A percentile compares a stretch with the other conserved stretches of the same genome.
Evolutionary conservation across 2,797 vertebrate species (phyloP).

Genomic region (Darevskia mixta): DNA sequence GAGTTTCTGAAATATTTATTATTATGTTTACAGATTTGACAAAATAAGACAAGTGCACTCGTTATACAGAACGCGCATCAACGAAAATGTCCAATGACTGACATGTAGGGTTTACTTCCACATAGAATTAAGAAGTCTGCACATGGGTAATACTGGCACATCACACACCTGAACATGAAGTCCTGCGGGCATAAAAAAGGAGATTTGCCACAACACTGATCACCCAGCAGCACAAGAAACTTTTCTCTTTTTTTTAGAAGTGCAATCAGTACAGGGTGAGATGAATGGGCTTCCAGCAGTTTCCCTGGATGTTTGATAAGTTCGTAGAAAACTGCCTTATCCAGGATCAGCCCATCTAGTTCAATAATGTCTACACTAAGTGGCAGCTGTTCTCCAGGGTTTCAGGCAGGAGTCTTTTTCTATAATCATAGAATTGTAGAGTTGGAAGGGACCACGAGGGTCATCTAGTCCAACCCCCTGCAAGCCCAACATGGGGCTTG

Average conservation of each 20-base stretch:
- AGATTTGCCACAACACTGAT: constrained; percentile 59
- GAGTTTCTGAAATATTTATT: constrained; percentile 89
- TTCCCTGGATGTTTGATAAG: constrained; percentile 36
- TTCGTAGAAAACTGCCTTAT: not conserved
- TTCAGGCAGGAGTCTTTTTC: not conserved
- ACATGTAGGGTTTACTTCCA: constrained; percentile 74
- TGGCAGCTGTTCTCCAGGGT: not conserved
- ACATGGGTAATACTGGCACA: constrained; percentile 71
- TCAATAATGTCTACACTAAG: not conserved
- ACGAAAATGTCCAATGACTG: constrained; percentile 82
- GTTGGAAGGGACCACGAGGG: no score
- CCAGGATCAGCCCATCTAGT: not conserved
- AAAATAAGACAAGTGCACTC: constrained; percentile 80
- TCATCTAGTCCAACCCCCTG: no score
- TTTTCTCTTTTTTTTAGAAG: constrained; percentile 56
- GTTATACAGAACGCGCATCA: constrained; percentile 84
- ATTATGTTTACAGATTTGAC: constrained; percentile 87
- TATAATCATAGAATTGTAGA: no score
- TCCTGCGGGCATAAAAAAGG: constrained; percentile 54
- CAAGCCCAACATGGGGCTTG: no score
- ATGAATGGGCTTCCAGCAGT: constrained; percentile 10
- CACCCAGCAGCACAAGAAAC: constrained; percentile 63
- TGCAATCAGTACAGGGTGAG: constrained; percentile 52
- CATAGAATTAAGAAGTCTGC: constrained; percentile 73
- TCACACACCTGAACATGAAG: constrained; percentile 69